Base-by-base conservation (phyloP, 2,888 invertebrate genomes). In the Drosophila austrosaltans region DNA sequence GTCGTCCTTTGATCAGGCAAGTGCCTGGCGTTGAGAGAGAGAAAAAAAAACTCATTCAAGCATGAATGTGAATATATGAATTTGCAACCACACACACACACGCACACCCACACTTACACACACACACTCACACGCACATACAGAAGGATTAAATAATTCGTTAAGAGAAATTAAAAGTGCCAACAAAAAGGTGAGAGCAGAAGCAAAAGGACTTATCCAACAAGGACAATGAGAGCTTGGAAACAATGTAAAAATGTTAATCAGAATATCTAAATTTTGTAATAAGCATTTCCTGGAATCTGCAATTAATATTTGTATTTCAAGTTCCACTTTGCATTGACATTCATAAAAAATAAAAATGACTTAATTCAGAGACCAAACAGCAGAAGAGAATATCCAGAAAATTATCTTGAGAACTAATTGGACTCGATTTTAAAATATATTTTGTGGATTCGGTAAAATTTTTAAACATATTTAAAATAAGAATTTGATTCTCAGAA, bases 1-100 rank as follows among this genome's bases (percentile, higher is more conserved):
- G 90, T 90, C 90, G 91, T 91, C 90, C 91, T 91, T 91, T 90
- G 91, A 90, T 90, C 90, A 90, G 83, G 88, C 85, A 86, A 86
- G 84, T 88, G 88, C 89, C 82, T 80, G 82, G 72, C 77, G 78
- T 66, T 48, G 22, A 25, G 48, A 48, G 25, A 48, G 48, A 48
- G 48, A 80, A 79, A 78, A 86, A 89, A 80, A 83, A 83, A 83
- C 86, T 77, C 90, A 91, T 90, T 91, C 90, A 90, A 90, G 90
- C 91, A 90, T 89, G 90, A 91, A 91, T 86, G 78, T 81, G 86
- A 81, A 91, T 86, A 80, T 81, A 82, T 48, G 48, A 48, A 84
- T 89, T 87, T 82, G 73, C 84, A 87, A 78, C 89, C 87, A 87
- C 87, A 85, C 73, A 74, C 74, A 85, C 73, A 74, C 74, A 32